A percentile compares a stretch with the other conserved stretches of the same genome.
Evolutionary conservation across 2,113 vertebrate species (phyloP).

Genomic region (Heterochromis multidens): DNA sequence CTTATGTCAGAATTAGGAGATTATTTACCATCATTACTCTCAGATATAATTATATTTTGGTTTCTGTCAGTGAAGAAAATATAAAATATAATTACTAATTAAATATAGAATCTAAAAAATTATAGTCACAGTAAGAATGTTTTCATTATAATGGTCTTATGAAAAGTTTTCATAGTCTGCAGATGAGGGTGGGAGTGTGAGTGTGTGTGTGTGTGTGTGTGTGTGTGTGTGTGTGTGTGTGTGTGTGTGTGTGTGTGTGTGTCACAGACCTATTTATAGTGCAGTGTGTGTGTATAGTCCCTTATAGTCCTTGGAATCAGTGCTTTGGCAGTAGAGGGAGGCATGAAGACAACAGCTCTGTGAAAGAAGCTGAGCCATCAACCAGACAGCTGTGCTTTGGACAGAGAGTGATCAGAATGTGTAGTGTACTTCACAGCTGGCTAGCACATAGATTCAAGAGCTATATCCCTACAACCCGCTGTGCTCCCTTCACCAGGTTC

Average conservation of each 20-base stretch:
- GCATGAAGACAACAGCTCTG: too few species aligned
- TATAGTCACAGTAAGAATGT: neutral
- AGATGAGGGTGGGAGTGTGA: neutral
- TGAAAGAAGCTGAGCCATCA: too few species aligned
- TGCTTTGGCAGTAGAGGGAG: neutral
- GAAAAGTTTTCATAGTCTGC: neutral
- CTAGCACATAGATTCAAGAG: too few species aligned
- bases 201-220: neutral
- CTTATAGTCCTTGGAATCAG: neutral
- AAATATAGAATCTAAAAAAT: too few species aligned
- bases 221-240: neutral
- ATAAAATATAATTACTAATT: too few species aligned
- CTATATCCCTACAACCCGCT: too few species aligned
- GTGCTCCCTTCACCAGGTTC: too few species aligned
- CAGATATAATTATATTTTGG: fast-evolving
- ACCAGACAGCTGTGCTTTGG: too few species aligned
- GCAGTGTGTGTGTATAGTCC: neutral
- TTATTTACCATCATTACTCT: too few species aligned
- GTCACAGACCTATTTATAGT: neutral
- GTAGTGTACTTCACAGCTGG: too few species aligned
- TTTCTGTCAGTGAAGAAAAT: neutral
- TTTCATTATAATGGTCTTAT: neutral
- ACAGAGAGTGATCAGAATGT: too few species aligned
- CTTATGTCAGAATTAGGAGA: too few species aligned
- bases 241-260: neutral